phyloP scores from a whole-genome alignment of 2,113 vertebrate genomes.

The Peromyscus californicus region DNA sequence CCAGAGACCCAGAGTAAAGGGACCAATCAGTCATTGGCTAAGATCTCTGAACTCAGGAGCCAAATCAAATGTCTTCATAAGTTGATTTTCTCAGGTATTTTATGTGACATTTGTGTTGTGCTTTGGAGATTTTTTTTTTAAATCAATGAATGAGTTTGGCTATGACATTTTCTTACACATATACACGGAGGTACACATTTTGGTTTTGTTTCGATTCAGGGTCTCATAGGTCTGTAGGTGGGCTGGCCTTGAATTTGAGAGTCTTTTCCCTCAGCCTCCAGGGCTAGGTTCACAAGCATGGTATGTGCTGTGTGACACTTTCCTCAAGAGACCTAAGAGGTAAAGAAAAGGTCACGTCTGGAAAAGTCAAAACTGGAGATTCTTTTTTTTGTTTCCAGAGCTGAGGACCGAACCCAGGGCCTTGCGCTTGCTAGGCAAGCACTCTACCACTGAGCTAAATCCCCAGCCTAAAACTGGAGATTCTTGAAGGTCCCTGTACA shows the following conservation, averaged over 20 bases:
- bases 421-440: too few species aligned
- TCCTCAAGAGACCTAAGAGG: not conserved
- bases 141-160: not conserved
- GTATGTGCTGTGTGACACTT: not conserved
- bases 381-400: not conserved
- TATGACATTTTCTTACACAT: not conserved
- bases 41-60: not conserved
- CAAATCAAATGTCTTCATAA: not conserved
- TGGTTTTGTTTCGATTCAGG: not conserved
- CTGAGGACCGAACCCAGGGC: too few species aligned
- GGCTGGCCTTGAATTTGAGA: not conserved
- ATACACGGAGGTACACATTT: not conserved
- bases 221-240: not conserved
- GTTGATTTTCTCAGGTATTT: not conserved
- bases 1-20: not conserved
- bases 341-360: not conserved
- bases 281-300: not conserved
- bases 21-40: not conserved
- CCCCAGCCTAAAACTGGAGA: too few species aligned
- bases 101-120: not conserved
- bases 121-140: not conserved
- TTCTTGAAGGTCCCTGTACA: not conserved
- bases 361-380: not conserved
- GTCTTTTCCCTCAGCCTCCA: not conserved
- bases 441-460: too few species aligned